Base-by-base conservation (phyloP, 2,113 vertebrate species). In the Pampusana beccarii region DNA sequence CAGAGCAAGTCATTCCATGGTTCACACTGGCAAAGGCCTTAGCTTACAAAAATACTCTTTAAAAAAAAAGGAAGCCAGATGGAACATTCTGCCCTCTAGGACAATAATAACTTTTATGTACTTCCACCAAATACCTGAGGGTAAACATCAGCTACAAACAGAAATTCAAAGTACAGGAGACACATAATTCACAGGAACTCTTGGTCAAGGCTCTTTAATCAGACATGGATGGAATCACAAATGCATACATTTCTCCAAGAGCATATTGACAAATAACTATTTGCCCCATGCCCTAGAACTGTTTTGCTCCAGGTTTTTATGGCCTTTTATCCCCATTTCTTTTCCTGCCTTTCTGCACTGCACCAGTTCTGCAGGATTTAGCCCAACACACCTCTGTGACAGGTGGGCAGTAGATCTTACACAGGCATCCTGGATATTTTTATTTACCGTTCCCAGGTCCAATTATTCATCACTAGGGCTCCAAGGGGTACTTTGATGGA, bases 61-160 rank as follows among this genome's bases (percentile, higher is more conserved):
- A 23, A 69, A 81, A 84, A 81, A 84, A 90, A 54, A 46, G 62
- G 13, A 80, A 61, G 17, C 38, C 40, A 92, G 65, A 64, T 64
- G 57, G 53, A 95, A 92, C 77, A 84, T 75, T 92, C n/a, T 75
- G 33, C 13, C 77, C 72, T 42, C 12, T 33, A 79, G 77, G 80
- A 92, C 60, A 94, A 51, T 48, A 95, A 74, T 53, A 95, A 89
- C 61, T 84, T 88, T 19, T 50, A 74, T 34, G 56, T 24, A 57
- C 50, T 78, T 93, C 65, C 54, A 57, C 48, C 80, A 75, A 84
- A 96, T 89, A 93, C 67, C 48, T 92, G 46, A 81, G 33, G 34
- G 50, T 71, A 89, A 75, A 42, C 3, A 0, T 84, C 65, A 89
- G 57, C 71, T 93, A 67, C 33, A 84, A 84, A 84, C 10, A 89